Base-by-base conservation (phyloP, 2,888 invertebrate genomes). In the Actias luna region DNA sequence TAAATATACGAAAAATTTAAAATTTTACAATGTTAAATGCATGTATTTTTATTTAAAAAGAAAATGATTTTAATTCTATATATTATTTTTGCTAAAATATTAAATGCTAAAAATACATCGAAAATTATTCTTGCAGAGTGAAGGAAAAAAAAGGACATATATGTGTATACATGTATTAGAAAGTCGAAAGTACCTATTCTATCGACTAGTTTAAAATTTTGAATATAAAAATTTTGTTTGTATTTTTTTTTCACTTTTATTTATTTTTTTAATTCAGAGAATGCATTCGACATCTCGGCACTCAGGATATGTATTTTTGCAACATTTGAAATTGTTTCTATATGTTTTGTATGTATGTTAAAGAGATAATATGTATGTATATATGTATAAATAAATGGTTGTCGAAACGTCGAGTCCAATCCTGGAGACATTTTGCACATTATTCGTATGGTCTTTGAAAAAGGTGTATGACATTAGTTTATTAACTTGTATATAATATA, bases 401-500 rank as follows among this genome's bases (percentile, higher is more conserved):
- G 85, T 80, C 87, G 89, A 85, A 85, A 85, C 88, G 85, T 85
- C 88, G 86, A 88, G 71, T 74, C 78, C 78, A 80, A 84, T 75
- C 77, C 71, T 69, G 74, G 76, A 75, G 74, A 79, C 71, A 84
- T 82, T 86, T 85, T 87, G 85, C 86, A 85, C 83, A 80, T 83
- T 76, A 71, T 77, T 83, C 77, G 83, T 89, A 33, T 50, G 89
- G 88, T 90, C 87, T 87, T 82, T 71, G 87, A 89, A 89, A 90
- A 87, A 87, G 88, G 87, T 82, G 86, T 88, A 89, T 85, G 91
- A 89, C 86, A 86, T 86, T 87, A 83, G 7, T 42, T 75, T 79
- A 75, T 76, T 76, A 89, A 90, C 88, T 86, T 92, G 92, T 92
- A 91, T 92, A 90, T 91, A 91, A 89, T 90, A 90, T 89, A 80